Base-by-base conservation (phyloP, 2,888 invertebrate species). In the Phyto melanocephala region DNA sequence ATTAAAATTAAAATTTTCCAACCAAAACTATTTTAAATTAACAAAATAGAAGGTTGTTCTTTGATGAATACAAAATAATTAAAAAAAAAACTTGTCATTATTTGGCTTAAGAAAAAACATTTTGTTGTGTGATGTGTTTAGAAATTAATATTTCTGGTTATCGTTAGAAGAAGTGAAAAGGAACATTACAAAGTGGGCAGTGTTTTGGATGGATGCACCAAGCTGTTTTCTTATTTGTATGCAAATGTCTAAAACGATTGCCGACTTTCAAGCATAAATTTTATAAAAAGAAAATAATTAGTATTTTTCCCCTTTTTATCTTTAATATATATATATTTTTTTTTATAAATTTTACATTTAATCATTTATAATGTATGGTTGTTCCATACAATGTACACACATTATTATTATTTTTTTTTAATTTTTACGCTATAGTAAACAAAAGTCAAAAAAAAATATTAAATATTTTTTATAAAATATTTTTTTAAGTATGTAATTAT, bases 1-100 rank as follows among this genome's bases (percentile, higher is more conserved):
- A 86, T 85, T 11, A 79, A 86, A 86, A 71, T 82, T 76, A 67
- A 71, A 79, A 68, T 54, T 79, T 62, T 76, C 60, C 35, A 76
- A 72, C 40, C 37, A 40, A 79, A 33, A 56, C 33, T 35, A 45
- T 42, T 54, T 45, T 35, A 7, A 13, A 11, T 22, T 1, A 28
- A 17, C 6, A 42, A 11, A 5, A 6, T 60, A 40, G 11, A 70
- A 42, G 11, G 45, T 71, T 79, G 50, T 42, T 68, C 3, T 42
- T 20, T 54, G 63, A 70, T 78, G 63, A 42, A 11, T 71, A 24
- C 35, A 33, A 45, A 35, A 35, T 24, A 72, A 47, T 47, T 52
- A 33, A 17, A 28, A 50, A 33, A 37, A 37, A 13, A n/a, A n/a
- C 13, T 62, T 22, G 35, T 58, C 35, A 47, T 62, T 15, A 17